These are phyloP conservation scores for Drosophila acutilabella DNA, from an alignment of 2,888 invertebrate species.

Conservation along the genomic window DNA sequence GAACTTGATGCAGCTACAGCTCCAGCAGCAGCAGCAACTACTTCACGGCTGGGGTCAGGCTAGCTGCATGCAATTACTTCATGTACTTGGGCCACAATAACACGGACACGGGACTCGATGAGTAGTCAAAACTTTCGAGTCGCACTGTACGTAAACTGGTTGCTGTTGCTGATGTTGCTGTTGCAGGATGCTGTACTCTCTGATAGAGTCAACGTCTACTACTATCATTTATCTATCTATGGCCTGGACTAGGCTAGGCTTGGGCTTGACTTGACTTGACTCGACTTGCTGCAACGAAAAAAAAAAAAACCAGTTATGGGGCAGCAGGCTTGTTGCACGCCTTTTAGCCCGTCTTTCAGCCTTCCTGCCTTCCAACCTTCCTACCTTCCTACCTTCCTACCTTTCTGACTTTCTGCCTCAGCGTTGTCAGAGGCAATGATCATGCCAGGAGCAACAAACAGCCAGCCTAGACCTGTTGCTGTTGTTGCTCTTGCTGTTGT, in stretches of 20 bases:
- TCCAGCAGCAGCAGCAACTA: constrained; percentile 44
- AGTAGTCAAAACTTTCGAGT: constrained; percentile 51
- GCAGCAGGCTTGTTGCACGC: constrained; percentile 69
- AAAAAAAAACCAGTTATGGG: constrained; percentile 69
- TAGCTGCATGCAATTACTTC: constrained; percentile 74
- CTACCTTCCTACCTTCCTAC: constrained; percentile 1
- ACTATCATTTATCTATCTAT: constrained; percentile 76
- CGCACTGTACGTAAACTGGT: constrained; percentile 77
- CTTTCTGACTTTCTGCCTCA: constrained; percentile 35
- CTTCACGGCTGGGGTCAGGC: constrained; percentile 60
- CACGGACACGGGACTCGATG: constrained; percentile 65
- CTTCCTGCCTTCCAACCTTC: constrained; percentile 1
- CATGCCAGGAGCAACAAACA: constrained; percentile 66
- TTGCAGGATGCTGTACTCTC: constrained; percentile 50
- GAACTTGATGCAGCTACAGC: constrained; percentile 46
- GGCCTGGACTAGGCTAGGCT: constrained; percentile 36
- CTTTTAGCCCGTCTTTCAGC: constrained; percentile 1
- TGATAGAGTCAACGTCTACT: constrained; percentile 19
- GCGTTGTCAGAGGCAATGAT: constrained; percentile 62
- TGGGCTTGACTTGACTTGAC: constrained; percentile 32
- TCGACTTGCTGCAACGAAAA: constrained; percentile 10
- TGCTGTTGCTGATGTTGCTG: constrained; percentile 46
- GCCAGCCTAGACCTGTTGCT: constrained; percentile 71
- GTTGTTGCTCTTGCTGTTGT: constrained; percentile 22
- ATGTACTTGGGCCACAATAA: constrained; percentile 78